These are phyloP conservation scores for Pheosia tremula DNA, from an alignment of 2,888 invertebrate genomes.

Conservation along the genomic window DNA sequence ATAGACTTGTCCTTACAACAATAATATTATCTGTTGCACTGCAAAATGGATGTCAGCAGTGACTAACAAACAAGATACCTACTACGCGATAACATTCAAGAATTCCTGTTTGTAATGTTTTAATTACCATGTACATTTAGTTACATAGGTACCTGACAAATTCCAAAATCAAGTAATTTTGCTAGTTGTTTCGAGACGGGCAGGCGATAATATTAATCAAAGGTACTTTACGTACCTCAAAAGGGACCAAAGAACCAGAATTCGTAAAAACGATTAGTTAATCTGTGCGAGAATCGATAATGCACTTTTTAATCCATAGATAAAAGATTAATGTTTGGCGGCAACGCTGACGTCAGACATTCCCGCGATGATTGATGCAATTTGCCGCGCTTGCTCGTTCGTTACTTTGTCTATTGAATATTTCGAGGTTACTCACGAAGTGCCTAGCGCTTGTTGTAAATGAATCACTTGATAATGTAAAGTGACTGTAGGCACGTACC, in stretches of 20 bases:
- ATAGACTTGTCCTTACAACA: background rate
- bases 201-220: too few relatives aligned
- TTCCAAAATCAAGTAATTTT: too few relatives aligned
- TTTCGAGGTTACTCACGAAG: background rate
- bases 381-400: background rate
- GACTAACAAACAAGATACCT: background rate
- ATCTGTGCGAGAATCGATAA: too few relatives aligned
- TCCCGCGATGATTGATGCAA: background rate
- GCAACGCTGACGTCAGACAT: too few relatives aligned
- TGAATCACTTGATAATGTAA: constrained; percentile 2
- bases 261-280: too few relatives aligned
- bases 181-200: too few relatives aligned
- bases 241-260: too few relatives aligned
- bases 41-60: background rate
- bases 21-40: background rate
- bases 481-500: background rate
- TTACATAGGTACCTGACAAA: too few relatives aligned
- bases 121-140: too few relatives aligned
- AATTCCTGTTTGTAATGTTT: background rate
- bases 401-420: background rate
- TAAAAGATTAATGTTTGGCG: constrained; percentile 11
- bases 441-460: background rate
- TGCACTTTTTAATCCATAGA: constrained; percentile 4
- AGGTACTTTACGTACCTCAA: too few relatives aligned
- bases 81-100: background rate